Conservation (phyloP, 64 coral and sea anemone species). For the Montipora cactus region DNA sequence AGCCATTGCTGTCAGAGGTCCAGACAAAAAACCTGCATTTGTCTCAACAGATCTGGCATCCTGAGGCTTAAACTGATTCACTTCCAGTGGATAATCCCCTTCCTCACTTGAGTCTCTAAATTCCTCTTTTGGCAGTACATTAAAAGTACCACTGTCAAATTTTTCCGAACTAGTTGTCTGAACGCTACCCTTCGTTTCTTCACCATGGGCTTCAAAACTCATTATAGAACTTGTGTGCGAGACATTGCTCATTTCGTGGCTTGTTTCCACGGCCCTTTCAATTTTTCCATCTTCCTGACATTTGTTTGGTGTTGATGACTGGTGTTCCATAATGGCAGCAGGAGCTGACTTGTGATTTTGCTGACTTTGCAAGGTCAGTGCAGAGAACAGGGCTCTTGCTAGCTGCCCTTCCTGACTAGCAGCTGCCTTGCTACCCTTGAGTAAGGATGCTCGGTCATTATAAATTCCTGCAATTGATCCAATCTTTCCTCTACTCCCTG, state of each 20-base stretch:
- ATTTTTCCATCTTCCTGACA: neutral
- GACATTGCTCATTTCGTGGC: neutral
- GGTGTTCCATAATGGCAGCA: neutral
- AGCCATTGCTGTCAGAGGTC: neutral
- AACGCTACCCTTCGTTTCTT: neutral
- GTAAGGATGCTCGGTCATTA: neutral
- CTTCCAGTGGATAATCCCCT: neutral
- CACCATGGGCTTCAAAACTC: neutral
- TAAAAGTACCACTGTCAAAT: conserved; percentile 4
- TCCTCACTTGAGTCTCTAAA: neutral
- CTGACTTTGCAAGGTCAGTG: conserved; percentile 5
- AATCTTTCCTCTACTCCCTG: neutral
- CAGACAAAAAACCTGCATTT: neutral
- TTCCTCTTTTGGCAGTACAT: conserved; percentile 19
- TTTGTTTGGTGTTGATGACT: conserved; percentile 30
- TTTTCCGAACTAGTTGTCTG: neutral
- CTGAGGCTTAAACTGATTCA: neutral
- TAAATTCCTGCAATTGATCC: neutral
- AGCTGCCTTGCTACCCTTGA: neutral
- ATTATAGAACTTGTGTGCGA: neutral
- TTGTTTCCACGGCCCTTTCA: neutral
- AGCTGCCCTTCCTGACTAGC: neutral
- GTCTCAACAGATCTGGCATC: neutral
- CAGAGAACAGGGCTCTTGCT: neutral
- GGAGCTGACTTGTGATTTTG: neutral